phyloP scores from a whole-genome alignment of 2,888 invertebrate genomes.

The Pseudococcus longispinus region DNA sequence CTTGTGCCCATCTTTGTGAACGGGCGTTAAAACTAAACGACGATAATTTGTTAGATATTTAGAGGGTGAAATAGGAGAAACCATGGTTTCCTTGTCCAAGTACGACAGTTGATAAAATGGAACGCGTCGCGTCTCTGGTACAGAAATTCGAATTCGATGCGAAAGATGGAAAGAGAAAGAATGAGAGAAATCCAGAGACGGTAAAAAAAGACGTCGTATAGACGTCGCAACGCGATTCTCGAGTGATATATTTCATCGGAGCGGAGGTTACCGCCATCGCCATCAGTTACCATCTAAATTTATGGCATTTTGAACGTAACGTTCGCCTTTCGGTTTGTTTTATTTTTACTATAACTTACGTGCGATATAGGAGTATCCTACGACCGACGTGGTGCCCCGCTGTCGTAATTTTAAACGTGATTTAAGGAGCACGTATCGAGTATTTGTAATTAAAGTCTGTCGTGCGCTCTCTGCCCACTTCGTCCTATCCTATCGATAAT shows the following conservation, averaged over 20 bases:
- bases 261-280: not conserved
- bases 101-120: not conserved
- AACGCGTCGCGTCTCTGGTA: not conserved
- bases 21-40: slow-evolving; percentile 25
- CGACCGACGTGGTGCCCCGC: not conserved
- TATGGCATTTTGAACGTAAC: slow-evolving; percentile 24
- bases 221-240: not conserved
- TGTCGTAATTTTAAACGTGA: not conserved
- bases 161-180: not conserved
- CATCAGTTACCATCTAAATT: slow-evolving; percentile 33
- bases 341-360: slow-evolving; percentile 33
- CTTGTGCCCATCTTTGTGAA: not conserved
- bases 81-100: not conserved
- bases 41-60: slow-evolving; percentile 25
- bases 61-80: slow-evolving; percentile 32
- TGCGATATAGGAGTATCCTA: not conserved
- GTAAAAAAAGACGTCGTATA: not conserved
- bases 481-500: no score
- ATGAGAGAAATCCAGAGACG: not conserved
- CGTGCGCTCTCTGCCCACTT: not conserved
- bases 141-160: not conserved
- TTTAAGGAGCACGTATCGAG: not conserved
- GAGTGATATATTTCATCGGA: slow-evolving; percentile 4
- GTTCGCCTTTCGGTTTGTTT: slow-evolving; percentile 12
- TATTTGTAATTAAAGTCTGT: not conserved